Percentiles rank a stretch among this genome's conserved stretches.
Conservation (phyloP, 2,113 vertebrate genomes). For the Ciconia stormi region DNA sequence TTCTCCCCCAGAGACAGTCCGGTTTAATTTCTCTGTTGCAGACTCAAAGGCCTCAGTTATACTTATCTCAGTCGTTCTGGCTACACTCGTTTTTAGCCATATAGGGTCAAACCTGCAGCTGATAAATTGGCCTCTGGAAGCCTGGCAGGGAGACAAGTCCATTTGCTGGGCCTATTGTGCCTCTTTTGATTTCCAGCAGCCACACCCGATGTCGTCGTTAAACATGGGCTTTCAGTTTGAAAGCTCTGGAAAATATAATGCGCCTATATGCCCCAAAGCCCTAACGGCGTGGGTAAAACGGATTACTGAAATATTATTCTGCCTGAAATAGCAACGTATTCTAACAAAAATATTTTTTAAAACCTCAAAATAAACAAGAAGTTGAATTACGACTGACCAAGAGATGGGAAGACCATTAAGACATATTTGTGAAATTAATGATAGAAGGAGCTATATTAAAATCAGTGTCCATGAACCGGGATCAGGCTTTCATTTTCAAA, state of each 20-base stretch:
- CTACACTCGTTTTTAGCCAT: slow-evolving; percentile 46
- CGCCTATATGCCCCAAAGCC: not conserved
- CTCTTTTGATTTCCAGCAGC: slow-evolving; percentile 65
- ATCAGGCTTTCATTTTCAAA: not conserved
- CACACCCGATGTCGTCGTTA: slow-evolving; percentile 44
- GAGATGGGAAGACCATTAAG: not conserved
- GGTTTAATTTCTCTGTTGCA: slow-evolving; percentile 44
- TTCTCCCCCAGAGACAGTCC: slow-evolving; percentile 36
- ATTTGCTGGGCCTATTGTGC: slow-evolving; percentile 51
- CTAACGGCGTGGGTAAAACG: slow-evolving; percentile 18
- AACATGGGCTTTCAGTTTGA: slow-evolving; percentile 51
- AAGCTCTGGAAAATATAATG: slow-evolving; percentile 63
- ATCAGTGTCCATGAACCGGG: not conserved
- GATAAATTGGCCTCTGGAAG: slow-evolving; percentile 60
- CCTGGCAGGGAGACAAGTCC: slow-evolving; percentile 58
- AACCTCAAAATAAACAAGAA: slow-evolving; percentile 7
- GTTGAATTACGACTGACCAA: not conserved
- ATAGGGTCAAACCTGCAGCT: slow-evolving; percentile 63
- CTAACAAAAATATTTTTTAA: slow-evolving; percentile 42
- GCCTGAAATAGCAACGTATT: slow-evolving; percentile 16
- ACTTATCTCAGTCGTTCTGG: slow-evolving; percentile 59
- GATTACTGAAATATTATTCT: slow-evolving; percentile 42
- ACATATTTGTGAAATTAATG: not conserved
- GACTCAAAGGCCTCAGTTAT: slow-evolving; percentile 62
- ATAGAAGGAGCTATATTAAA: not conserved